phyloP scores from a whole-genome alignment of 2,888 invertebrate species.

The Ornithoptera priamus region DNA sequence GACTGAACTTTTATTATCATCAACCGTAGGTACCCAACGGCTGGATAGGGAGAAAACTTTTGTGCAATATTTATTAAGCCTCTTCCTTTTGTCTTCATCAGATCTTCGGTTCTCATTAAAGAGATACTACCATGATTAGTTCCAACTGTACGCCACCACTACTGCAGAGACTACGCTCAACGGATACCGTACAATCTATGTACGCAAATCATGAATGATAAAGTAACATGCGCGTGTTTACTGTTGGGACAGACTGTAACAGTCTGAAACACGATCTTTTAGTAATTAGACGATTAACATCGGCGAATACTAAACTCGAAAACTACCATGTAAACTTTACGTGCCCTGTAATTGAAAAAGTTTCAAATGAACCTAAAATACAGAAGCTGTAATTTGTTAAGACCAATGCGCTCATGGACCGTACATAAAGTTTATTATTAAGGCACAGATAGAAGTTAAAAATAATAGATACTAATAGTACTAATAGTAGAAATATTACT shows the following conservation, averaged over 20 bases:
- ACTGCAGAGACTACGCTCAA: too few species aligned
- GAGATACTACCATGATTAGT: too few species aligned
- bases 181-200: too few species aligned
- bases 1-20: too few species aligned
- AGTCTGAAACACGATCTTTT: conserved; percentile 13
- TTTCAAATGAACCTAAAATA: conserved; percentile 19
- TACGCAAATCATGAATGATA: background rate
- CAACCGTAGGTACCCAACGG: too few species aligned
- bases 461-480: background rate
- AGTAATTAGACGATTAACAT: conserved; percentile 16
- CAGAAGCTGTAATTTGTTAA: conserved; percentile 15
- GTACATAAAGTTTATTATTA: background rate
- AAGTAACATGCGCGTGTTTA: background rate
- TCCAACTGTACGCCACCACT: too few species aligned
- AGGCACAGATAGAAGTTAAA: background rate
- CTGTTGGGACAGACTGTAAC: background rate
- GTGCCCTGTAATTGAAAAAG: conserved; percentile 23
- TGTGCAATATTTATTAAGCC: too few species aligned
- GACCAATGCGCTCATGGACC: conserved; percentile 5
- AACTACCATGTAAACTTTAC: conserved; percentile 18
- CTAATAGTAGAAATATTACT: background rate
- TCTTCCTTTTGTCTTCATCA: too few species aligned
- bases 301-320: conserved; percentile 7
- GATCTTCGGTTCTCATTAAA: too few species aligned
- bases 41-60: too few species aligned